A percentile compares a stretch with the other conserved stretches of the same genome.
Conservation (phyloP, 2,113 vertebrate genomes). For the Lamprotornis superbus region DNA sequence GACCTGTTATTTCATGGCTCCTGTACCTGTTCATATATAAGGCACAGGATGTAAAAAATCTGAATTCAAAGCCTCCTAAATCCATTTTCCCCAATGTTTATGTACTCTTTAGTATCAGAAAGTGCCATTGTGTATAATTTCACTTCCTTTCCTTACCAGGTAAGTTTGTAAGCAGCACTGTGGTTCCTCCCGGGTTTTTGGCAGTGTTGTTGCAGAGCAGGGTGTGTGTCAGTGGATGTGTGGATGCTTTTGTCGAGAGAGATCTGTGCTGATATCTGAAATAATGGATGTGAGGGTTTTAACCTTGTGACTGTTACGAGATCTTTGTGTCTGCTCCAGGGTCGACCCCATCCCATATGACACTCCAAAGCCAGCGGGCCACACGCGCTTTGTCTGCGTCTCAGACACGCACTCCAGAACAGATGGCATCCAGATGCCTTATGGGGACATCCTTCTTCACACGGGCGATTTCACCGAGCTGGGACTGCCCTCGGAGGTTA, state of each 20-base stretch:
- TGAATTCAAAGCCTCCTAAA: background rate
- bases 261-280: background rate
- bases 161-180: conserved; percentile 4
- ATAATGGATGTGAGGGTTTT: conserved; percentile 53
- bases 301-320: conserved; percentile 70
- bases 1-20: background rate
- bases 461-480: conserved; percentile 98
- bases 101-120: background rate
- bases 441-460: conserved; percentile 97
- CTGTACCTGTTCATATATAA: background rate
- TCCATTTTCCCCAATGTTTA: background rate
- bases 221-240: background rate
- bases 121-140: background rate
- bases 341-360: conserved; percentile 97
- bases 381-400: conserved; percentile 98
- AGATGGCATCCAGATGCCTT: conserved; percentile 99
- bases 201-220: background rate
- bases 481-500: conserved; percentile 98
- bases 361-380: conserved; percentile 94
- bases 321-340: conserved; percentile 86
- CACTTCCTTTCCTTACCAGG: conserved; percentile 3
- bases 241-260: background rate
- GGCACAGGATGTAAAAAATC: background rate
- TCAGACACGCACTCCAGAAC: conserved; percentile 98
- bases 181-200: background rate